Conservation (phyloP, 2,113 vertebrate genomes). For the Dasyprocta punctata region DNA sequence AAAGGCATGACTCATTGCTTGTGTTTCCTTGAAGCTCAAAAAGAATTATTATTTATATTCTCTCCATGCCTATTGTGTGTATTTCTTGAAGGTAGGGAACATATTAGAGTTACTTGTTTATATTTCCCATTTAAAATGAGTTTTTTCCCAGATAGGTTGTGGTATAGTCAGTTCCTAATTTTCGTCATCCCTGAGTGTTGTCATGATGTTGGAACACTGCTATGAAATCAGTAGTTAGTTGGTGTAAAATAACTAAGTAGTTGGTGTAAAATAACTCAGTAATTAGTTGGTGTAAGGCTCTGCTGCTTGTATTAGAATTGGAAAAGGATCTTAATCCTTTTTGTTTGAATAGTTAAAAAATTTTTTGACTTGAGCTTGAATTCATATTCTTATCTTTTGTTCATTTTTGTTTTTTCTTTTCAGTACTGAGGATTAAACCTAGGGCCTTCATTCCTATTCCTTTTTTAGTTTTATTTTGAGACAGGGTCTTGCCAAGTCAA, state of each 20-base stretch:
- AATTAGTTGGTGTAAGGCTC: not conserved
- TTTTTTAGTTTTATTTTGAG: not conserved
- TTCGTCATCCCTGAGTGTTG: slow-evolving; percentile 27
- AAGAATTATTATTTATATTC: not conserved
- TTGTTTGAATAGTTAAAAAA: not conserved
- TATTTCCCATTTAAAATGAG: not conserved
- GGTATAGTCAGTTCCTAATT: not conserved
- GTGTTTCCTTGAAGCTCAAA: slow-evolving; percentile 2
- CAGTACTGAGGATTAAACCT: not conserved
- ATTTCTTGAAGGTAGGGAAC: not conserved
- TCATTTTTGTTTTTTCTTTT: not conserved
- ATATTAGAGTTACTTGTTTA: not conserved
- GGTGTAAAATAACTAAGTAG: slow-evolving; percentile 32
- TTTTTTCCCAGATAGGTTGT: not conserved
- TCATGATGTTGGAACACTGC: not conserved
- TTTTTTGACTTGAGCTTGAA: not conserved
- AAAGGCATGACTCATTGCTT: not conserved
- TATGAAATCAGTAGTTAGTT: slow-evolving; percentile 18
- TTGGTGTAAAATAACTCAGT: slow-evolving; percentile 26
- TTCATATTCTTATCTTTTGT: not conserved
- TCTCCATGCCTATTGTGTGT: not conserved
- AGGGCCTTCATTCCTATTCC: not conserved
- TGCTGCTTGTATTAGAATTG: slow-evolving; percentile 34
- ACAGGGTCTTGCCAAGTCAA: not conserved
- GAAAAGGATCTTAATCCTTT: not conserved